phyloP scores from a whole-genome alignment of 1,140 invertebrate species.

The Cyclina sinensis region DNA sequence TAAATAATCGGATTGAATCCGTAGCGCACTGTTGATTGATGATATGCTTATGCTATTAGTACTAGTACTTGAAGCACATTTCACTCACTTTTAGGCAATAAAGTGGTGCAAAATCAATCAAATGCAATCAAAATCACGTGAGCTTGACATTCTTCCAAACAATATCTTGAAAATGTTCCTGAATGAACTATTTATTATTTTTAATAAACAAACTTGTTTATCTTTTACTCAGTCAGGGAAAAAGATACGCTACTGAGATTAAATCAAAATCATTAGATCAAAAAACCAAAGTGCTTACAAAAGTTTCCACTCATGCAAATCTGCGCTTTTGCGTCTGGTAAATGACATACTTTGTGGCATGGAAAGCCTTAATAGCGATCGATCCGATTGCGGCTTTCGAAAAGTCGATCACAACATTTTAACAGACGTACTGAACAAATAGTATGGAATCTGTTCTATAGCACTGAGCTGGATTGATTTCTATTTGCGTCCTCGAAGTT shows the following conservation, averaged over 20 bases:
- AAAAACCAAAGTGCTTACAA: conserved; percentile 37
- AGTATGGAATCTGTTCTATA: neutral
- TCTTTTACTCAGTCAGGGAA: conserved; percentile 6
- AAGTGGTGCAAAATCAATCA: no score
- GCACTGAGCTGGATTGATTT: neutral
- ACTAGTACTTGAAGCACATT: no score
- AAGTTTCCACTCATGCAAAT: conserved; percentile 32
- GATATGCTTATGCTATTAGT: no score
- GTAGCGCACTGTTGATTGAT: no score
- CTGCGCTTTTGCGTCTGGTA: conserved; percentile 46
- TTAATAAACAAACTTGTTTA: no score
- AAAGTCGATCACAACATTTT: neutral
- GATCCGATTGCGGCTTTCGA: neutral
- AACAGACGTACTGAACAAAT: neutral
- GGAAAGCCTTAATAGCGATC: neutral
- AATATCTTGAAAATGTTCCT: no score
- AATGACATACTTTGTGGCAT: conserved; percentile 53
- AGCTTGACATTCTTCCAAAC: no score
- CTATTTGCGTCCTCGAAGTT: neutral
- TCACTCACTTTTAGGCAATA: no score
- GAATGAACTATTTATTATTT: no score
- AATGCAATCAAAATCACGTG: no score
- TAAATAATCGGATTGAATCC: no score
- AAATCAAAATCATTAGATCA: conserved; percentile 11
- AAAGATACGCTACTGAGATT: conserved; percentile 9